A percentile compares a stretch with the other conserved stretches of the same genome.
phyloP scores from a whole-genome alignment of 2,888 invertebrate genomes.

The Myathropa florea region DNA sequence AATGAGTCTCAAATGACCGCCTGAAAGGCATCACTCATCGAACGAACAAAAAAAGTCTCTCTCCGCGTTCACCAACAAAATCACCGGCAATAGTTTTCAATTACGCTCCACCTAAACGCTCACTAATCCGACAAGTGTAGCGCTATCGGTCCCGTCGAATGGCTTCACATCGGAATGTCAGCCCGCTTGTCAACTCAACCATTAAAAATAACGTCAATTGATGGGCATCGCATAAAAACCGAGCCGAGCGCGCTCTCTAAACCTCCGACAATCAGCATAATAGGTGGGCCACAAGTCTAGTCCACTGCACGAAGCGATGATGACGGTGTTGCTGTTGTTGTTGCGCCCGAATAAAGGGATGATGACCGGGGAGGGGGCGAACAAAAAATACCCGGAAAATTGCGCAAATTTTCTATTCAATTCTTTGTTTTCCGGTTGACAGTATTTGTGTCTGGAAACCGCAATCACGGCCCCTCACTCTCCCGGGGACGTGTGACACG shows the following conservation, averaged over 20 bases:
- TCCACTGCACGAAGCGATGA: neutral
- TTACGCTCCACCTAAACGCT: neutral
- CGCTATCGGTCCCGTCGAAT: neutral
- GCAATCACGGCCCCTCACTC: constrained; percentile 28
- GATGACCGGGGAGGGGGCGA: neutral
- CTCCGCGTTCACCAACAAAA: neutral
- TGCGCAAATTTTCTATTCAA: constrained; percentile 52
- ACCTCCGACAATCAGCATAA: constrained; percentile 59
- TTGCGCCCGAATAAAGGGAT: neutral
- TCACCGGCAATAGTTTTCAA: neutral
- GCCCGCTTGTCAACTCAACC: constrained; percentile 50
- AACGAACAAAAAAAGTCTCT: neutral
- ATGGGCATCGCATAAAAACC: constrained; percentile 8
- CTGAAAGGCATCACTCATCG: no score
- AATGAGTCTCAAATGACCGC: no score
- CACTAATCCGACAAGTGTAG: constrained; percentile 44
- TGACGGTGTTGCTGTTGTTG: no score
- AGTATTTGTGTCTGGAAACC: constrained; percentile 52
- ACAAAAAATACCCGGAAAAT: neutral
- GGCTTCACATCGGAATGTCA: neutral
- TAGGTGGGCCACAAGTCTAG: constrained; percentile 21
- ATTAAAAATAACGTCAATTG: constrained; percentile 63
- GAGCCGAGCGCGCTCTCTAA: constrained; percentile 19
- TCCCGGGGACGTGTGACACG: neutral
- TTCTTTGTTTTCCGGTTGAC: constrained; percentile 53